Evolutionary conservation across 2,888 invertebrate species (phyloP).

Genomic region (Parascotia fuliginaria): DNA sequence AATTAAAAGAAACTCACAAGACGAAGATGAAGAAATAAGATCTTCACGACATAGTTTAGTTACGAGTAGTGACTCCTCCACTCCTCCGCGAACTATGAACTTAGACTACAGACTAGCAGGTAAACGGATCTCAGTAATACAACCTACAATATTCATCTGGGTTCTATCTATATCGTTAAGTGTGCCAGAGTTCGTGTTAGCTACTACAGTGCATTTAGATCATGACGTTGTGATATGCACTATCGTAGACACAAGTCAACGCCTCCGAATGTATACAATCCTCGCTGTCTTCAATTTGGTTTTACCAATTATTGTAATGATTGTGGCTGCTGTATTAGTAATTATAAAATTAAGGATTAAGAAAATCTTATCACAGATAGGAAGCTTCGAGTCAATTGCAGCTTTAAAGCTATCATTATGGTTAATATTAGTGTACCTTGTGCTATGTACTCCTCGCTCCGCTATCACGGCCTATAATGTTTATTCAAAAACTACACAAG

Average conservation of each 20-base stretch:
- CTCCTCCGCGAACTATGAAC: constrained; percentile 81
- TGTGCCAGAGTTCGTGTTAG: constrained; percentile 85
- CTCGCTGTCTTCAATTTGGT: constrained; percentile 72
- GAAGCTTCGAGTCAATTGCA: constrained; percentile 58
- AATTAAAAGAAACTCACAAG: constrained; percentile 59
- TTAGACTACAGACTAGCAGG: constrained; percentile 82
- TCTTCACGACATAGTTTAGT: constrained; percentile 81
- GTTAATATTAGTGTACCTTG: constrained; percentile 64
- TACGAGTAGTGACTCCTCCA: constrained; percentile 76
- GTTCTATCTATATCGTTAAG: constrained; percentile 85
- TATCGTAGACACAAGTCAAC: constrained; percentile 80
- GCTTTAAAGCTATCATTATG: constrained; percentile 72
- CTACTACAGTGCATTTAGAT: constrained; percentile 74
- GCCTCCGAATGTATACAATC: constrained; percentile 71
- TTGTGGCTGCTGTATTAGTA: constrained; percentile 57
- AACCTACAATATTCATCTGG: constrained; percentile 86
- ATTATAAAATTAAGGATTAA: constrained; percentile 64
- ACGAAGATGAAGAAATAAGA: constrained; percentile 76
- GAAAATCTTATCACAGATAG: constrained; percentile 48
- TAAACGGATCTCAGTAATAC: constrained; percentile 75
- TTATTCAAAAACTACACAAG: constrained; percentile 55
- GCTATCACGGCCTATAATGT: constrained; percentile 61
- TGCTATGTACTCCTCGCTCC: constrained; percentile 71
- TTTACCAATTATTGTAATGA: constrained; percentile 69
- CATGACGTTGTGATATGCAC: constrained; percentile 75